Evolutionary conservation across 92 coral and sea anemone species (phyloP).

Genomic region (Epizoanthus illoricatus): DNA sequence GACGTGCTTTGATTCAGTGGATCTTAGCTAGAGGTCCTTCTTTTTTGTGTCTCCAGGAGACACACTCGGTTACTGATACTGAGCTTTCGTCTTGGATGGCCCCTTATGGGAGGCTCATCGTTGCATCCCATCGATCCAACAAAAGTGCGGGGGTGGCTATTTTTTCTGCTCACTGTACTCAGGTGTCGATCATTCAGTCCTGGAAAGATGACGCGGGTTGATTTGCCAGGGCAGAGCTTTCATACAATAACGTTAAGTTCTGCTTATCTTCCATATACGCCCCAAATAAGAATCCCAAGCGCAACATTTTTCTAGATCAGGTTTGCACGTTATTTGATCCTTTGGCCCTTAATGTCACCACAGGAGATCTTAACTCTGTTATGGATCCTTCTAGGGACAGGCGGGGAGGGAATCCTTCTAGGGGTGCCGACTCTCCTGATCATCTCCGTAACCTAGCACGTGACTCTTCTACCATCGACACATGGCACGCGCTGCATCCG

Average conservation of each 20-base stretch:
- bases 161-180: neutral
- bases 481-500: conserved; percentile 17
- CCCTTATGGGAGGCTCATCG: neutral
- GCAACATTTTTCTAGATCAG: neutral
- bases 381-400: neutral
- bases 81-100: conserved; percentile 17
- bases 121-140: neutral
- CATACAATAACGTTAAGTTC: neutral
- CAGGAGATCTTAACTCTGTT: conserved; percentile 39
- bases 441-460: neutral
- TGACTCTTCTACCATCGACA: conserved; percentile 16
- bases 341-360: neutral
- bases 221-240: neutral
- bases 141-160: conserved; percentile 18
- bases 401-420: neutral
- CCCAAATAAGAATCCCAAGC: conserved; percentile 38
- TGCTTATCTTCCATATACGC: neutral
- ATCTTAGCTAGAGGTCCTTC: neutral
- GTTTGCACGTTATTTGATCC: neutral
- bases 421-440: neutral
- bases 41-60: conserved; percentile 23
- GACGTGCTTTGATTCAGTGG: neutral
- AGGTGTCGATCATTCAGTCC: neutral
- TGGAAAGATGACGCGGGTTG: neutral
- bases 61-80: neutral